Percentiles rank a stretch among this genome's conserved stretches.
These are phyloP conservation scores for Chrysotoxum bicinctum DNA, from an alignment of 2,888 invertebrate genomes.

Conservation along the genomic window DNA sequence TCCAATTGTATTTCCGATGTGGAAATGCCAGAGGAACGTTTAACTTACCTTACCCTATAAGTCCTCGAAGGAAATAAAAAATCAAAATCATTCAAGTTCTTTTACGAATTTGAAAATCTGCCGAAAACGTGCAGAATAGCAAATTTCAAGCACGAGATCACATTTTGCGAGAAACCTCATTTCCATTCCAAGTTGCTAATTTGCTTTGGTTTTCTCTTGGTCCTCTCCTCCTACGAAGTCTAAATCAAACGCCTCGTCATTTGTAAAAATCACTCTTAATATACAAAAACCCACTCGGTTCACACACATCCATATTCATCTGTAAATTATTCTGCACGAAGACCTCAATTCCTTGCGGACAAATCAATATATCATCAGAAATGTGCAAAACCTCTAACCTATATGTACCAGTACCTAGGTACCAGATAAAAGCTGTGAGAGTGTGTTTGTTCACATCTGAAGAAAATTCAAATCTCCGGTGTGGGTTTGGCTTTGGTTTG, in stretches of 20 bases:
- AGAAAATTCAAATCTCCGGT: slow-evolving; percentile 62
- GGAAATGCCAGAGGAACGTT: no score
- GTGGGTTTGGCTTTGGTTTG: slow-evolving; percentile 14
- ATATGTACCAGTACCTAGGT: neutral
- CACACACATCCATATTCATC: neutral
- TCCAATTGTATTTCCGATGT: no score
- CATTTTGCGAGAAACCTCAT: neutral
- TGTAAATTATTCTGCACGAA: slow-evolving; percentile 16
- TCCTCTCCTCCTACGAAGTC: neutral
- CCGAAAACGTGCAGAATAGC: neutral
- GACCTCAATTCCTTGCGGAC: slow-evolving; percentile 25
- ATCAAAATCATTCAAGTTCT: neutral
- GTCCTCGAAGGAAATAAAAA: no score
- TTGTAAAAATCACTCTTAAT: slow-evolving; percentile 22
- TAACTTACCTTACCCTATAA: no score
- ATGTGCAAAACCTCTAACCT: slow-evolving; percentile 16
- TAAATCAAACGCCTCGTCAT: slow-evolving; percentile 14
- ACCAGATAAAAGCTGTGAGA: neutral
- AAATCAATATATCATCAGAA: slow-evolving; percentile 40
- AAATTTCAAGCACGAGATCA: neutral
- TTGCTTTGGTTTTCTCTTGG: neutral
- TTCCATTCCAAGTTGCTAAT: neutral
- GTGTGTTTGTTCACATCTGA: neutral
- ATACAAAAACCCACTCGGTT: neutral
- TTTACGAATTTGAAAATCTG: neutral